phyloP scores from a whole-genome alignment of 2,888 invertebrate species.

The Pseudolycoriella hygida region DNA sequence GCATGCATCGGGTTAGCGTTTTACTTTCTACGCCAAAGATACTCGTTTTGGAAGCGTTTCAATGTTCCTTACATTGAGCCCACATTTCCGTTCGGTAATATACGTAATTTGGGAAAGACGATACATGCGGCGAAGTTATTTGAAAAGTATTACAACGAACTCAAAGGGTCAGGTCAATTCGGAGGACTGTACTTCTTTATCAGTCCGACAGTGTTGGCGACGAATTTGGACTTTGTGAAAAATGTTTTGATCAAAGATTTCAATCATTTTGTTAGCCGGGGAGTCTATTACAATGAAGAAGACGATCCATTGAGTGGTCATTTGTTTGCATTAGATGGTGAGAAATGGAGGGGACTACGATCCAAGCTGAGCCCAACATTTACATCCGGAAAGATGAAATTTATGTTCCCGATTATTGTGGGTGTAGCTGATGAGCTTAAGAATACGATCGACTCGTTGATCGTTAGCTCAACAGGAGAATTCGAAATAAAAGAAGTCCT shows the following conservation, averaged over 20 bases:
- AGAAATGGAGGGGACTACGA: constrained; percentile 30
- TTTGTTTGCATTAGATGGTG: constrained; percentile 22
- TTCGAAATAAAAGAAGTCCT: constrained; percentile 29
- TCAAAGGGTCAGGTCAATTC: constrained; percentile 18
- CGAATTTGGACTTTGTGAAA: constrained; percentile 22
- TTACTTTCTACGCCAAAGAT: too few species aligned
- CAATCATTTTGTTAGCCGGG: constrained; percentile 22
- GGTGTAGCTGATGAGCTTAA: constrained; percentile 18
- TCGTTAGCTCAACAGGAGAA: constrained; percentile 11
- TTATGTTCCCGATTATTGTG: constrained; percentile 26
- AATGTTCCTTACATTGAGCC: constrained; percentile 9
- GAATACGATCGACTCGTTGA: constrained; percentile 14
- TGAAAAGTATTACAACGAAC: constrained; percentile 16
- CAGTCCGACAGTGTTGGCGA: constrained; percentile 18
- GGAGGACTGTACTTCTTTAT: constrained; percentile 21
- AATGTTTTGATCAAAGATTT: constrained; percentile 24
- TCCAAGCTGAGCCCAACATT: constrained; percentile 30
- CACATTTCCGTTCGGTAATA: constrained; percentile 11
- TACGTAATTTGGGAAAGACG: background rate
- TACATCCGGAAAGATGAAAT: constrained; percentile 31
- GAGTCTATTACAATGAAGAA: constrained; percentile 18
- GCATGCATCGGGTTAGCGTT: too few species aligned
- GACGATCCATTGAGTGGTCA: constrained; percentile 23
- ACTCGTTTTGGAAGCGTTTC: constrained; percentile 10
- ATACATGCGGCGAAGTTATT: constrained; percentile 4